These are phyloP conservation scores for Drosophila infuscata DNA, from an alignment of 2,888 invertebrate genomes.

Conservation along the genomic window DNA sequence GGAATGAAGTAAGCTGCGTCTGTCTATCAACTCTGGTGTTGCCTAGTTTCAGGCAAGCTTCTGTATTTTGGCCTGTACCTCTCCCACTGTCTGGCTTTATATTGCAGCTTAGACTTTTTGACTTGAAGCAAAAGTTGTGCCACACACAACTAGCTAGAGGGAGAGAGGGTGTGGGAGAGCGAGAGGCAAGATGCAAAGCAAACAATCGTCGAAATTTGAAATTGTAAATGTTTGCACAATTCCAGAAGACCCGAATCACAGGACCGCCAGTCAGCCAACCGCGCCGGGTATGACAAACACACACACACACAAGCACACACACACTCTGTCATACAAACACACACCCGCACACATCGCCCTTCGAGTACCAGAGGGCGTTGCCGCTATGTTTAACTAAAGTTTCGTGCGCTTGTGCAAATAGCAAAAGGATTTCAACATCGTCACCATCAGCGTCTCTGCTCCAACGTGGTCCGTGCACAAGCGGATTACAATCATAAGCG, in stretches of 20 bases:
- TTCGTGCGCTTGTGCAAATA: constrained; percentile 74
- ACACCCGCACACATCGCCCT: neutral
- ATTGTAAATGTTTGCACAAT: constrained; percentile 78
- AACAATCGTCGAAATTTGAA: constrained; percentile 77
- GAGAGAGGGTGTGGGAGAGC: neutral
- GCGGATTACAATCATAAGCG: no score
- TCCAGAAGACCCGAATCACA: constrained; percentile 52
- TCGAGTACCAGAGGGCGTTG: constrained; percentile 58
- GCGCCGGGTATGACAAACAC: constrained; percentile 31
- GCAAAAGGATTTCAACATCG: constrained; percentile 63
- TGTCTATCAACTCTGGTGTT: constrained; percentile 26
- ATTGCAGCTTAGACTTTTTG: constrained; percentile 59
- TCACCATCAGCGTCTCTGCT: constrained; percentile 42
- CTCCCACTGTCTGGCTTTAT: constrained; percentile 39
- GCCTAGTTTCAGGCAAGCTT: constrained; percentile 29
- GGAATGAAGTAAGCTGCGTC: neutral
- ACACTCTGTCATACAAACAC: neutral
- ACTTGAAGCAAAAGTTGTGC: constrained; percentile 61
- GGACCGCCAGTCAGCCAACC: constrained; percentile 43
- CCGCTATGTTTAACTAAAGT: constrained; percentile 73
- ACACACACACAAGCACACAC: neutral
- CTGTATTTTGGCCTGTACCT: constrained; percentile 13
- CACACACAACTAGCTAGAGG: constrained; percentile 18
- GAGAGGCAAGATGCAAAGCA: constrained; percentile 46
- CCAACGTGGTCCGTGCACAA: no score